Evolutionary conservation across 2,797 vertebrate genomes (phyloP).

Genomic region (Syngnathus acus): DNA sequence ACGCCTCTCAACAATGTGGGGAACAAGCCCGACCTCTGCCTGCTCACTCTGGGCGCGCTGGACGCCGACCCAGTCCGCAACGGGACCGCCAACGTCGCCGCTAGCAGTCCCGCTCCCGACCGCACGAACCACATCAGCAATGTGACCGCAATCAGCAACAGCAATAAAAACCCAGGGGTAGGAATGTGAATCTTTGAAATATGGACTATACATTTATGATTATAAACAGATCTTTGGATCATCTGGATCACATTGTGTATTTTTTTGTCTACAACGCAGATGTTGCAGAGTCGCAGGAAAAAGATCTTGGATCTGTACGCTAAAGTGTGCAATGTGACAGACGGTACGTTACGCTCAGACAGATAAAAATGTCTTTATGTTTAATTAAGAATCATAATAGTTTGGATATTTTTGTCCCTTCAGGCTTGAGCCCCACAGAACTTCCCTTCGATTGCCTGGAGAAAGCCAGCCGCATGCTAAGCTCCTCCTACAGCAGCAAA

Average conservation of each 20-base stretch:
- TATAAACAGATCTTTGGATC: conserved; percentile 27
- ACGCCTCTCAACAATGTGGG: conserved; percentile 51
- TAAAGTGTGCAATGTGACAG: conserved; percentile 84
- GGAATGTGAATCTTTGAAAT: conserved; percentile 37
- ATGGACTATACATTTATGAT: conserved; percentile 11
- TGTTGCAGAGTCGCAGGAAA: conserved; percentile 87
- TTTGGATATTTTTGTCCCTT: background rate
- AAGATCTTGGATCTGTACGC: conserved; percentile 93
- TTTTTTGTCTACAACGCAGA: conserved; percentile 30
- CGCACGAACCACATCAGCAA: conserved; percentile 57
- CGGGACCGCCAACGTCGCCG: conserved; percentile 23
- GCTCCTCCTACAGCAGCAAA: conserved; percentile 94
- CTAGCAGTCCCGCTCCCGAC: conserved; percentile 37
- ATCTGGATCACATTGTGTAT: conserved; percentile 18
- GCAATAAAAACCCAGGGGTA: conserved; percentile 83
- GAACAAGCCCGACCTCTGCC: conserved; percentile 79
- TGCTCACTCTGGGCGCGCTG: conserved; percentile 87
- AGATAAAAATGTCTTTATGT: background rate
- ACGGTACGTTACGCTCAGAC: conserved; percentile 74
- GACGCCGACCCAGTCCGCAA: conserved; percentile 77
- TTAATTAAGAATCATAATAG: too few relatives aligned
- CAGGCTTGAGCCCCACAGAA: conserved; percentile 94
- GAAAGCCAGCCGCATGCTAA: conserved; percentile 97
- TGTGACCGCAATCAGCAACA: conserved; percentile 60
- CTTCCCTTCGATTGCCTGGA: conserved; percentile 95